Base-by-base conservation (phyloP, 2,113 vertebrate species). In the Aldabrachelys gigantea region DNA sequence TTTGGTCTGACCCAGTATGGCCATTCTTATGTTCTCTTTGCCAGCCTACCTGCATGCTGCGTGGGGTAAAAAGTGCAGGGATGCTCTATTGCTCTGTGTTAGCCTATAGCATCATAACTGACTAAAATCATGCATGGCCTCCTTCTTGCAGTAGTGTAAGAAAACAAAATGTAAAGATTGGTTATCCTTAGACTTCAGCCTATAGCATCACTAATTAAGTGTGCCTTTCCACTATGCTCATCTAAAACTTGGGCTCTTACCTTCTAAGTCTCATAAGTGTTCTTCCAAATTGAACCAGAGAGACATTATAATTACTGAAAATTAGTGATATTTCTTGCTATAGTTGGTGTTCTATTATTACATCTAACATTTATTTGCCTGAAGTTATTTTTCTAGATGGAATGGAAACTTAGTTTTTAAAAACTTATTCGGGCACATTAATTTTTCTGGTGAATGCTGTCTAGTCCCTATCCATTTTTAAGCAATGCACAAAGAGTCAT, bases 201-300 rank as follows among this genome's bases (percentile, higher is more conserved):
- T 62, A 90, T 29, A 7, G 52, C 90, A 41, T 50, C 53, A 54
- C 78, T 79, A 88, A 94, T 91, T 82, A 84, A 86, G 14, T 17
- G 72, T 12, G 25, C 3, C 7, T 92, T 95, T 84, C 59, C 91
- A 52, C 84, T 88, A 13, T 29, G 22, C 29, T 89, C 50, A 12
- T 91, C 57, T 85, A 83, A 47, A 27, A 47, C 5, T 24, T 78
- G 75, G 41, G 24, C 47, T 72, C 65, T 72, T 72, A n/a, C 35
- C 6, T 29, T 87, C 87, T 9, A 0, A 65, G 82, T 94, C 56
- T 84, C 94, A 24, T 47, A 82, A 86, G 89, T 21, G 52, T 94
- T 72, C 83, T 86, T 82, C 72, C 94, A 89, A 93, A 93, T 88
- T 81, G 78, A 94, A 85, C 80, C 75, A 87, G 90, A 94, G 87